Conservation (phyloP, 2,113 vertebrate species). For the Notechis scutatus region DNA sequence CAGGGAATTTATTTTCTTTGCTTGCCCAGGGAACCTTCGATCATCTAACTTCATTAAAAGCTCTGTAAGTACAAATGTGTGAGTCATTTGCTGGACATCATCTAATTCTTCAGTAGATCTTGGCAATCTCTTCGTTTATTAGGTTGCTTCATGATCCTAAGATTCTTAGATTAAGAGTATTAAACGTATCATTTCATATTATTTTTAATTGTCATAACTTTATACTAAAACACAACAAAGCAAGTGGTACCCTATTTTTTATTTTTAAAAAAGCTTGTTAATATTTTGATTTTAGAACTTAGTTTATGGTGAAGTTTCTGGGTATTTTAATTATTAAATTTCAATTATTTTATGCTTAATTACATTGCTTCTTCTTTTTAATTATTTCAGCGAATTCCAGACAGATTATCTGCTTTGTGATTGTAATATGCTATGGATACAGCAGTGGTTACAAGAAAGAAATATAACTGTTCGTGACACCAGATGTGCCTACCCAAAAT, state of each 20-base stretch:
- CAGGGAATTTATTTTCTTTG: slow-evolving; percentile 93
- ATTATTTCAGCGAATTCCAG: slow-evolving; percentile 86
- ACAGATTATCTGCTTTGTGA: slow-evolving; percentile 93
- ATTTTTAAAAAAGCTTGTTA: neutral
- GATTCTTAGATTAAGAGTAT: neutral
- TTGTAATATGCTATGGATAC: slow-evolving; percentile 92
- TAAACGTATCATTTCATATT: neutral
- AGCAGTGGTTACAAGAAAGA: slow-evolving; percentile 85
- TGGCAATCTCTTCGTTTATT: neutral
- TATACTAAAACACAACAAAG: neutral
- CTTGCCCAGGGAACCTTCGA: slow-evolving; percentile 90
- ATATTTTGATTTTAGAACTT: neutral
- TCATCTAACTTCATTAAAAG: slow-evolving; percentile 85
- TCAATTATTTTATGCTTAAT: neutral
- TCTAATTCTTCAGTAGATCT: neutral
- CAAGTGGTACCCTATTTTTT: neutral
- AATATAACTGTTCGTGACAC: slow-evolving; percentile 86
- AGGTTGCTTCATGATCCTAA: neutral
- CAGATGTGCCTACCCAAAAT: slow-evolving; percentile 87
- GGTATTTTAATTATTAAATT: neutral
- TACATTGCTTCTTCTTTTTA: slow-evolving; percentile 1
- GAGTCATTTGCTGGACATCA: neutral
- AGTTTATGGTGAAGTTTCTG: neutral
- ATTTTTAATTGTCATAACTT: neutral
- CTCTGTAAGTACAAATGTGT: slow-evolving; percentile 80